Base-by-base conservation (phyloP, 2,888 invertebrate genomes). In the Barypeithes pellucidus region DNA sequence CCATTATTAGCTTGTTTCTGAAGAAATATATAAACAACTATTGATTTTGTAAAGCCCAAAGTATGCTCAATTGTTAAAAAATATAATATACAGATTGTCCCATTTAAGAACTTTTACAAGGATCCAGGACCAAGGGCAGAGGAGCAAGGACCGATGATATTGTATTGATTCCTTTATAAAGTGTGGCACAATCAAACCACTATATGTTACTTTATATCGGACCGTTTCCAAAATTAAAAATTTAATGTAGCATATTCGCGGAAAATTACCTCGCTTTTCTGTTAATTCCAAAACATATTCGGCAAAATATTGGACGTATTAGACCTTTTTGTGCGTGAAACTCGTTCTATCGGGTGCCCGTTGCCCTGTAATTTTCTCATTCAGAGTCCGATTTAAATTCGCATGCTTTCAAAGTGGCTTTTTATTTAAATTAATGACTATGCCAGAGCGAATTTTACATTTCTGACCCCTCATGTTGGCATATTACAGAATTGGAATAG, bases 381-480 rank as follows among this genome's bases (percentile, higher is more conserved):
- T 71, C 24, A 60, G 60, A 59, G 72, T 61, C 50, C 67, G 67
- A 62, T 72, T 63, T 65, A 61, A 67, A 72, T 72, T 67, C 63
- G 67, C 60, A 57, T 62, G 67, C 45, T 57, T 54, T 63, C 72
- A 72, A 72, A 72, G 72, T 72, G 72, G 67, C 54, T 67, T 72
- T 72, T 72, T 72, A 72, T 72, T 72, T 72, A 72, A 72, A 72
- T 72, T 67, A 72, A 72, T 72, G 72, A 67, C 67, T 47, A 50
- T 39, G 36, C 71, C 47, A 20, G 41, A 12, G 60, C 61, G 66
- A 70, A 66, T 71, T 71, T 65, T 57, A 29, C 45, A 65, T 59
- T 63, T 47, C 59, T 63, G 60, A 63, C 54, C 69, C 63, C 63
- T 47, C 60, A 29, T 57, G 54, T 63, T 16, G 16, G 33, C 8